phyloP scores from a whole-genome alignment of 2,888 invertebrate genomes.

The Cepaea hortensis region DNA sequence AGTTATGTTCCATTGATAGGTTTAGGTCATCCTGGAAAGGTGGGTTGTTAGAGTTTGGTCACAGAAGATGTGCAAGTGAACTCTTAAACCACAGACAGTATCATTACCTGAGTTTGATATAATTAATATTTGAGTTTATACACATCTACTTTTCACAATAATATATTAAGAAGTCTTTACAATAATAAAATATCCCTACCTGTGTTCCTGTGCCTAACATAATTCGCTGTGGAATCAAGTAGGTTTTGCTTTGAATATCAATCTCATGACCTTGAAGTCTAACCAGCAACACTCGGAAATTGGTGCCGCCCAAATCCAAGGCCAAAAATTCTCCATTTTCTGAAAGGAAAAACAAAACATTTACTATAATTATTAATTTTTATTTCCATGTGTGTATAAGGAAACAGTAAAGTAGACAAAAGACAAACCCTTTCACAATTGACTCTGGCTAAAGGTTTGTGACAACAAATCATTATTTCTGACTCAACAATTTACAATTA shows the following conservation, averaged over 20 bases:
- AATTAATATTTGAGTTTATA: too few species aligned
- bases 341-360: constrained; percentile 70
- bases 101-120: too few species aligned
- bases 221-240: constrained; percentile 93
- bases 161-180: neutral
- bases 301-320: constrained; percentile 97
- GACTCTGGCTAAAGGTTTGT: too few species aligned
- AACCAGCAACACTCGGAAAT: constrained; percentile 96
- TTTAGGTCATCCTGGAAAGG: too few species aligned
- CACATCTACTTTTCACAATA: too few species aligned
- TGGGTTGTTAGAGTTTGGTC: too few species aligned
- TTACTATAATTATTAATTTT: neutral
- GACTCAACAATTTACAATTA: too few species aligned
- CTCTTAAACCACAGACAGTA: too few species aligned
- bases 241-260: constrained; percentile 97
- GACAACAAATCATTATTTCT: too few species aligned
- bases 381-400: neutral
- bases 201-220: constrained; percentile 92
- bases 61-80: too few species aligned
- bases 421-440: too few species aligned
- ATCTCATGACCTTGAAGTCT: constrained; percentile 89
- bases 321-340: constrained; percentile 96
- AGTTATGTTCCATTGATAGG: too few species aligned
- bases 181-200: constrained; percentile 71
- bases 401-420: neutral